Conservation (phyloP, 2,888 invertebrate species). For the Idaea straminata region DNA sequence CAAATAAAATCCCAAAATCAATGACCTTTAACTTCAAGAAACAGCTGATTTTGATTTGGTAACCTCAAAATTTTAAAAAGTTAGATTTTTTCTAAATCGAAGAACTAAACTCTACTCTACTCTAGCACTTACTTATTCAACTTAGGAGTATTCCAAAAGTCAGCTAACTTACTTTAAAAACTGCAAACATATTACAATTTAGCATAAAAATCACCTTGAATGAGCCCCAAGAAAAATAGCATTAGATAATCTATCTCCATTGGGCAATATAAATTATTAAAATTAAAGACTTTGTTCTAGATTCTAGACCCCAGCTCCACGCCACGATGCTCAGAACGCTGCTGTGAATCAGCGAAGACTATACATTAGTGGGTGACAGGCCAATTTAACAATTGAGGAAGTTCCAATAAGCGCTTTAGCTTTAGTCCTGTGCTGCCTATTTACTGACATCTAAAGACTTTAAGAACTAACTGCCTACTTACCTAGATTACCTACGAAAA, state of each 20-base stretch:
- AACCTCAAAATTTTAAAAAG: too few relatives aligned
- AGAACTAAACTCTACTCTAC: too few relatives aligned
- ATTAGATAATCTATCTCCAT: background rate
- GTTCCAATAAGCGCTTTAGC: slow-evolving; percentile 58
- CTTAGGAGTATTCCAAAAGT: too few relatives aligned
- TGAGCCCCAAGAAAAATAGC: background rate
- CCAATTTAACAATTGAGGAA: slow-evolving; percentile 73
- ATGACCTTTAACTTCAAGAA: too few relatives aligned
- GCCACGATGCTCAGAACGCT: slow-evolving; percentile 14
- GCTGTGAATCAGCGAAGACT: slow-evolving; percentile 52
- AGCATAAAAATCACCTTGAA: background rate
- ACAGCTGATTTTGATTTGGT: too few relatives aligned
- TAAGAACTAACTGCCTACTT: background rate
- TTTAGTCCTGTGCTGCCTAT: slow-evolving; percentile 43
- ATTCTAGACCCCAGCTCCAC: slow-evolving; percentile 37
- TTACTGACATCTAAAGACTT: slow-evolving; percentile 10
- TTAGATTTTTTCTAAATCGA: too few relatives aligned
- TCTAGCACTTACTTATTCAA: too few relatives aligned
- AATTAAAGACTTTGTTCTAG: slow-evolving; percentile 37
- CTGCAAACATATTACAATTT: background rate
- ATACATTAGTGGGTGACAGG: slow-evolving; percentile 58
- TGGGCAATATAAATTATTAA: slow-evolving; percentile 15
- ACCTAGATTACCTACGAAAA: too few relatives aligned
- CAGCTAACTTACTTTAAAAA: background rate
- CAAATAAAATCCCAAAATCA: too few relatives aligned